Conservation (phyloP, 1,140 invertebrate species). For the Mactra quadrangularis region DNA sequence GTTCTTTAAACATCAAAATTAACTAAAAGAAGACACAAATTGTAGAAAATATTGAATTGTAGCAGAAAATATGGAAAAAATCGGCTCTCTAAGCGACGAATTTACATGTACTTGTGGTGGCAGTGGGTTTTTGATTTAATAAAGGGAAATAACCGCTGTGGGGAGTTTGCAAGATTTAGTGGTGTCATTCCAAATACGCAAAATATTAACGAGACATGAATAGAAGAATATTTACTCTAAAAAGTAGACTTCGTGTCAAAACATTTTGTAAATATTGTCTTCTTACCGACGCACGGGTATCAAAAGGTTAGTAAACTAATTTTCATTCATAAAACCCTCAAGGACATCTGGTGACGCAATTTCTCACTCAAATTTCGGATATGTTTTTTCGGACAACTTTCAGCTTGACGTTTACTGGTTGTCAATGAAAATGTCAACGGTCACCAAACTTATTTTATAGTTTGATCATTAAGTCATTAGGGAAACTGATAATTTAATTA, state of each 20-base stretch:
- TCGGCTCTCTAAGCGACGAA: too few relatives aligned
- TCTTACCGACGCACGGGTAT: conserved; percentile 9
- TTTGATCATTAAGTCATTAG: neutral
- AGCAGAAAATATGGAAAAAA: too few relatives aligned
- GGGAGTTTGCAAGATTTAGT: too few relatives aligned
- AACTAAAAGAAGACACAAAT: too few relatives aligned
- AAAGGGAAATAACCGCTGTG: too few relatives aligned
- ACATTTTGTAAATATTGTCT: neutral
- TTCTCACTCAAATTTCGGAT: neutral
- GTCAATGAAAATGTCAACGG: neutral
- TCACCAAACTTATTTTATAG: neutral
- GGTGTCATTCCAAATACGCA: too few relatives aligned
- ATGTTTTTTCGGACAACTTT: neutral
- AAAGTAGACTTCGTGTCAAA: neutral
- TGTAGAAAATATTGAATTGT: too few relatives aligned
- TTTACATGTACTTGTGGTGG: too few relatives aligned
- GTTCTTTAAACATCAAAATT: too few relatives aligned
- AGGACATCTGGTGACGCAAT: conserved; percentile 29
- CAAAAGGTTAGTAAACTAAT: neutral
- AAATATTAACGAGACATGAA: too few relatives aligned
- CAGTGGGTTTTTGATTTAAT: too few relatives aligned
- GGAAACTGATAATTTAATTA: neutral
- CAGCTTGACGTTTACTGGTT: neutral
- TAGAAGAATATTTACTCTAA: neutral
- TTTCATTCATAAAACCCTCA: conserved; percentile 16